Conservation (phyloP, 2,888 invertebrate species). For the Leptinotarsa peninsularis region DNA sequence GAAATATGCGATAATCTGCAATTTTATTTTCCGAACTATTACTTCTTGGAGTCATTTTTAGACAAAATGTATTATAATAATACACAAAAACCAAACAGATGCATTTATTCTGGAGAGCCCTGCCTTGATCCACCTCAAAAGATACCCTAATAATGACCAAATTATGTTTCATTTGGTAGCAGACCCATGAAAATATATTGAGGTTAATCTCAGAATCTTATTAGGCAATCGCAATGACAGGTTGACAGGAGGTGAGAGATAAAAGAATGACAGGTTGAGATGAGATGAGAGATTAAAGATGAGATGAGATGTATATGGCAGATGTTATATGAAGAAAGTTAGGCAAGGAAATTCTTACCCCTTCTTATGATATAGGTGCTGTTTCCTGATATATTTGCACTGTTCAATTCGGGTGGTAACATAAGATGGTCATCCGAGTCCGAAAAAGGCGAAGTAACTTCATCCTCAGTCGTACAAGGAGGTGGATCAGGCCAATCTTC, state of each 20-base stretch:
- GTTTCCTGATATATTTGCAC: constrained; percentile 70
- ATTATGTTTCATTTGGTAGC: not conserved
- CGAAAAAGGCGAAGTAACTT: constrained; percentile 77
- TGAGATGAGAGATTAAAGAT: too few species aligned
- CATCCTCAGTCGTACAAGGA: constrained; percentile 76
- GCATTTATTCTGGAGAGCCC: not conserved
- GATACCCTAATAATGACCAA: not conserved
- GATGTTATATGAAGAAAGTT: not conserved
- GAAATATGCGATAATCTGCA: too few species aligned
- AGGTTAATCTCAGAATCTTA: not conserved
- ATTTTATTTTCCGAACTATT: too few species aligned
- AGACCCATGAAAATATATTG: not conserved
- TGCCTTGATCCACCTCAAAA: not conserved
- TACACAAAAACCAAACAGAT: too few species aligned
- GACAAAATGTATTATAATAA: too few species aligned
- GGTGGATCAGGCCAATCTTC: constrained; percentile 83
- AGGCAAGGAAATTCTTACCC: constrained; percentile 64
- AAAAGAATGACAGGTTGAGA: too few species aligned
- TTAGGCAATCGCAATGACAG: not conserved
- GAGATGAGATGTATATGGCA: not conserved
- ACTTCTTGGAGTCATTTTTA: too few species aligned
- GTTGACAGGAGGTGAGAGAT: too few species aligned
- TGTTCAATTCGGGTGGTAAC: constrained; percentile 60
- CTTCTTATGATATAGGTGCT: constrained; percentile 87
- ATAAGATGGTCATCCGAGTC: constrained; percentile 69